These are phyloP conservation scores for Accipiter cooperii DNA, from an alignment of 2,113 vertebrate species.

Conservation along the genomic window DNA sequence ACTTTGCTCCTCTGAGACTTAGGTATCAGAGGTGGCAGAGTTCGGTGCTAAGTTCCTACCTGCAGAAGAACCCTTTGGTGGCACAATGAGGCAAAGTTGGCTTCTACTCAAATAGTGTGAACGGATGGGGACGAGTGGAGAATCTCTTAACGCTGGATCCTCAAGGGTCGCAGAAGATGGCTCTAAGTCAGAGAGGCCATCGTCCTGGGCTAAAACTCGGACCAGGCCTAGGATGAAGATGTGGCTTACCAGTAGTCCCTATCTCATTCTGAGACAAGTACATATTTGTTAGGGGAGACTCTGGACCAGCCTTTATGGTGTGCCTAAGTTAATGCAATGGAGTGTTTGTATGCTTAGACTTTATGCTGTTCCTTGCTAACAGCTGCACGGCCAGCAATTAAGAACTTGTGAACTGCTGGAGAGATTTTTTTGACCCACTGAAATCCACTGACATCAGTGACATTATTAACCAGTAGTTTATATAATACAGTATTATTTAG, in stretches of 20 bases:
- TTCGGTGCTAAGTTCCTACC: not conserved
- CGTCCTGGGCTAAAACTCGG: not conserved
- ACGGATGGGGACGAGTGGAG: not conserved
- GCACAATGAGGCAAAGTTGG: not conserved
- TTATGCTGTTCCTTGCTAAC: not conserved
- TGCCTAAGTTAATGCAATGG: not conserved
- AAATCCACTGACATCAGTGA: not conserved
- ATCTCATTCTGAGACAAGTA: not conserved
- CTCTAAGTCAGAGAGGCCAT: not conserved
- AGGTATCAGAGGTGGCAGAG: not conserved
- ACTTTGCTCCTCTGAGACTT: not conserved
- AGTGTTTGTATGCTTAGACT: not conserved
- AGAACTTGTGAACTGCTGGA: not conserved
- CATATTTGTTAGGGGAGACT: not conserved
- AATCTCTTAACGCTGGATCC: not conserved
- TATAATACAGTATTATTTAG: not conserved
- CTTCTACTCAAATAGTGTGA: not conserved
- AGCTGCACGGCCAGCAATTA: not conserved
- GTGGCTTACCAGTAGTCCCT: not conserved
- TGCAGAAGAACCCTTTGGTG: not conserved
- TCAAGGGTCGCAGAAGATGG: not conserved
- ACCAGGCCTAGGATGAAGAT: not conserved
- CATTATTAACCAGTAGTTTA: not conserved
- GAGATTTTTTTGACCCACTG: not conserved
- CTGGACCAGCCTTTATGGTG: not conserved